Percentiles rank a stretch among this genome's conserved stretches.
phyloP scores from a whole-genome alignment of 2,888 invertebrate species.

The Diachrysia chrysitis region DNA sequence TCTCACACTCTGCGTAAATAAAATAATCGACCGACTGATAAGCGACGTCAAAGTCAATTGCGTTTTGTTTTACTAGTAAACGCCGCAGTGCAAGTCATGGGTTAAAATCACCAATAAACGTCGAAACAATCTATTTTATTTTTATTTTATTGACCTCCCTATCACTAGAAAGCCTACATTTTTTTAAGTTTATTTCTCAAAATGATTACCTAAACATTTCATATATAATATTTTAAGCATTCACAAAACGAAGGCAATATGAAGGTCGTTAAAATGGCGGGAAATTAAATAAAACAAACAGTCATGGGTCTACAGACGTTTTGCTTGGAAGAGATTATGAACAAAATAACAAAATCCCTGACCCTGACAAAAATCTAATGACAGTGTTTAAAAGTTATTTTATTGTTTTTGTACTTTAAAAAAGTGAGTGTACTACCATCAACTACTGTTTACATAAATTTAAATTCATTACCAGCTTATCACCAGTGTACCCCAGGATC shows the following conservation, averaged over 20 bases:
- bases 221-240: not conserved
- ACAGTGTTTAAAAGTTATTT: too few species aligned
- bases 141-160: not conserved
- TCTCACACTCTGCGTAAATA: constrained; percentile 69
- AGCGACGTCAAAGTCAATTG: constrained; percentile 60
- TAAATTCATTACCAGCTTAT: too few species aligned
- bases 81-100: constrained; percentile 4
- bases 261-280: constrained; percentile 1
- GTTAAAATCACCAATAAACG: not conserved
- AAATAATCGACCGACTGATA: constrained; percentile 77
- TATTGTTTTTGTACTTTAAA: too few species aligned
- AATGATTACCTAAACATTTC: not conserved
- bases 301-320: too few species aligned
- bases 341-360: too few species aligned
- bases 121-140: not conserved
- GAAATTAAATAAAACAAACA: too few species aligned
- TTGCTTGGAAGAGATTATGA: not conserved
- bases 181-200: not conserved
- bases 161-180: not conserved
- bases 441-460: too few species aligned
- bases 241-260: not conserved
- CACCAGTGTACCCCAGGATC: too few species aligned
- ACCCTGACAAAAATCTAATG: too few species aligned
- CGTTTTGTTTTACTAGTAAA: constrained; percentile 47
- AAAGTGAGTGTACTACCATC: too few species aligned